Conservation (phyloP, 2,113 vertebrate genomes). For the Tylochromis polylepis region DNA sequence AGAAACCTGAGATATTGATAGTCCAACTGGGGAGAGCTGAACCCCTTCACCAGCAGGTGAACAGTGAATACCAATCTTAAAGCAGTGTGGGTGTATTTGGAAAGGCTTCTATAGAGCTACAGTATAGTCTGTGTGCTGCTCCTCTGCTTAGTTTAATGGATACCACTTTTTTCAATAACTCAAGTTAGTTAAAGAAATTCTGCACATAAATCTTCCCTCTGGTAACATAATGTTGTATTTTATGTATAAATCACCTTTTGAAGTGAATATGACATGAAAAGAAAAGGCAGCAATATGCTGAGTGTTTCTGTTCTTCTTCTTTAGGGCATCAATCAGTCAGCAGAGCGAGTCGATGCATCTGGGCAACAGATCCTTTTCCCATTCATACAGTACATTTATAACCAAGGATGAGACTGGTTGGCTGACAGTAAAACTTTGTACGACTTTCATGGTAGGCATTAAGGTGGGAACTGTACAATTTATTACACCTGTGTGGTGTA, state of each 20-base stretch:
- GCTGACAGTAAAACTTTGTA: neutral
- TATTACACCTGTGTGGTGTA: neutral
- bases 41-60: constrained; percentile 4
- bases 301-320: constrained; percentile 14
- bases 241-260: constrained; percentile 15
- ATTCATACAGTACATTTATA: neutral
- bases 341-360: constrained; percentile 15
- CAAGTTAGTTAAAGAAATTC: neutral
- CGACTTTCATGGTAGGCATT: neutral
- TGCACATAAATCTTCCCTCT: neutral
- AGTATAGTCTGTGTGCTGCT: neutral
- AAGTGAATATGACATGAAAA: constrained; percentile 7
- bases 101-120: neutral
- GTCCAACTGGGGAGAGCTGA: neutral
- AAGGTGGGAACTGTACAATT: neutral
- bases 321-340: constrained; percentile 21
- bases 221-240: neutral
- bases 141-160: neutral
- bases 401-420: neutral
- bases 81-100: neutral
- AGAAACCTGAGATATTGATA: neutral
- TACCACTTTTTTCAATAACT: neutral
- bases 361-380: constrained; percentile 8
- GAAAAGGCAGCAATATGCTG: neutral
- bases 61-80: neutral